Percentiles rank a stretch among this genome's conserved stretches.
Evolutionary conservation across 1,140 invertebrate genomes (phyloP).

Genomic region (Formica selysi): DNA sequence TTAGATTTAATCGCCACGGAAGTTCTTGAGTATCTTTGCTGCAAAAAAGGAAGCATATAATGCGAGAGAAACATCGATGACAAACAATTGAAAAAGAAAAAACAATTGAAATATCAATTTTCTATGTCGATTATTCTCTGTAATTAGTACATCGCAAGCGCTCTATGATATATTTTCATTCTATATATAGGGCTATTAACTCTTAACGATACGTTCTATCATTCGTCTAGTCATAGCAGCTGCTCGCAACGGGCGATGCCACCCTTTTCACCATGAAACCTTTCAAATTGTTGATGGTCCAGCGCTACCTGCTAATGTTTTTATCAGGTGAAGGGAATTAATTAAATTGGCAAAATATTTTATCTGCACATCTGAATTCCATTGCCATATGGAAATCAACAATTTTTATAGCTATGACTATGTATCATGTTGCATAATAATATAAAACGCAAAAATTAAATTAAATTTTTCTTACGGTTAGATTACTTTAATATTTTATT

Average conservation of each 20-base stretch:
- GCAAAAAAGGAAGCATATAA: background rate
- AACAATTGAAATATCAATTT: conserved; percentile 60
- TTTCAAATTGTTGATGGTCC: conserved; percentile 66
- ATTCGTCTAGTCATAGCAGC: conserved; percentile 75
- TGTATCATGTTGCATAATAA: no score
- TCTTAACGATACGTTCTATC: conserved; percentile 68
- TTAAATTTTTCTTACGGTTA: no score
- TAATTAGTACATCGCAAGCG: conserved; percentile 81
- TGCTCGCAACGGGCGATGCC: conserved; percentile 71
- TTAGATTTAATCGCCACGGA: background rate
- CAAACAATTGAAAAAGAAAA: conserved; percentile 61
- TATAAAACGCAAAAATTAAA: no score
- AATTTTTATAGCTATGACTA: no score
- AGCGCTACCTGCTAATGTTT: conserved; percentile 55
- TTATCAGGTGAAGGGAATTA: conserved; percentile 14
- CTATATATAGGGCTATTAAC: conserved; percentile 34
- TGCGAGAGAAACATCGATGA: conserved; percentile 41
- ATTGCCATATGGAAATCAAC: background rate
- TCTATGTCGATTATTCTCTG: conserved; percentile 71
- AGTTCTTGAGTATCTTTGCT: background rate
- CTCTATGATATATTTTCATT: conserved; percentile 47
- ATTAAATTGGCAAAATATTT: conserved; percentile 25
- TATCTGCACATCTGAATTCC: background rate
- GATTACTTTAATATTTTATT: background rate
- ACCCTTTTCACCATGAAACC: conserved; percentile 66